Percentiles rank a stretch among this genome's conserved stretches.
Evolutionary conservation across 2,888 invertebrate genomes (phyloP).

Genomic region (Malthinus seriepunctatus): DNA sequence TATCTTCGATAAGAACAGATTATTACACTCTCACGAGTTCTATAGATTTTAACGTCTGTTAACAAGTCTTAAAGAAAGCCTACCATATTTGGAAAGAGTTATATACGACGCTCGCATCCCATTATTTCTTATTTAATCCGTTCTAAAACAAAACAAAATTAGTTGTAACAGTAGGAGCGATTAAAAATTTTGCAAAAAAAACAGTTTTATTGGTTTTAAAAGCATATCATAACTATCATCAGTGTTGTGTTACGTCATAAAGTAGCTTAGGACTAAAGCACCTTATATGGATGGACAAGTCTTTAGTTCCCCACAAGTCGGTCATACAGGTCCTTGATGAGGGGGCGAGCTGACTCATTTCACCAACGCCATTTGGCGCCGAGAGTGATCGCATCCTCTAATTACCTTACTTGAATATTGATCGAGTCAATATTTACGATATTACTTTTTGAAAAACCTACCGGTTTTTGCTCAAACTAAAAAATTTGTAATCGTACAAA

Average conservation of each 20-base stretch:
- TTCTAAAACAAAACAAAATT: not conserved
- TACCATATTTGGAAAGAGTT: not conserved
- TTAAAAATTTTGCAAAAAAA: too few relatives aligned
- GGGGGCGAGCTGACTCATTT: conserved; percentile 32
- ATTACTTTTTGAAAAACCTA: too few relatives aligned
- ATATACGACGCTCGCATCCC: not conserved
- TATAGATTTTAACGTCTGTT: conserved; percentile 23
- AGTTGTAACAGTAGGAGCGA: too few relatives aligned
- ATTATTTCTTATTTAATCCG: not conserved
- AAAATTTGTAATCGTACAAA: too few relatives aligned
- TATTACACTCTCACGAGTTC: conserved; percentile 29
- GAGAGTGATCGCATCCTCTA: conserved; percentile 27
- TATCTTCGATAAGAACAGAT: conserved; percentile 28
- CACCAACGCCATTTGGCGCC: conserved; percentile 34
- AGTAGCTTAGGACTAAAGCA: conserved; percentile 42
- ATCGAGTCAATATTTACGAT: conserved; percentile 18
- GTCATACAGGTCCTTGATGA: conserved; percentile 37
- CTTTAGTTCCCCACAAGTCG: conserved; percentile 35
- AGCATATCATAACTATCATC: conserved; percentile 27
- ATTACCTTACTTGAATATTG: conserved; percentile 25
- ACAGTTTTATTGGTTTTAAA: not conserved
- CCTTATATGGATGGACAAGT: conserved; percentile 41
- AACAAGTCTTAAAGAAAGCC: conserved; percentile 15
- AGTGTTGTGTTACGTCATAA: conserved; percentile 37
- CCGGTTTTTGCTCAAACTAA: too few relatives aligned